A percentile compares a stretch with the other conserved stretches of the same genome.
These are phyloP conservation scores for Muscicapa comitata DNA, from an alignment of 2,797 vertebrate genomes.

Conservation along the genomic window DNA sequence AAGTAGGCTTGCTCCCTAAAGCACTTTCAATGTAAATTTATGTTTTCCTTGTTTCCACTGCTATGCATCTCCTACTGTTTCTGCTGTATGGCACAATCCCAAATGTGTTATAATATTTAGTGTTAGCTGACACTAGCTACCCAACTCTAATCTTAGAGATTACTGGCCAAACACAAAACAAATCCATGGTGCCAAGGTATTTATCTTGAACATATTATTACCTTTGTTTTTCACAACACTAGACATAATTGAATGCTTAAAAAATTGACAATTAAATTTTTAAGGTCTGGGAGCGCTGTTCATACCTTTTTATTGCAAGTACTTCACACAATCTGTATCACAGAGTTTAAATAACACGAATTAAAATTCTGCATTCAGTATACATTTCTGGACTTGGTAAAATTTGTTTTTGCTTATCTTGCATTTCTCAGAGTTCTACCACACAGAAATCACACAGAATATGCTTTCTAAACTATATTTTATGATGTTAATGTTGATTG, in stretches of 20 bases:
- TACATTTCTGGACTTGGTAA: neutral
- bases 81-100: constrained; percentile 40
- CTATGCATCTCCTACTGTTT: constrained; percentile 26
- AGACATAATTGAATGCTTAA: neutral
- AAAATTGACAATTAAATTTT: neutral
- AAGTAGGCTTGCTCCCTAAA: constrained; percentile 51
- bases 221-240: neutral
- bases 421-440: neutral
- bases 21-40: constrained; percentile 57
- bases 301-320: neutral
- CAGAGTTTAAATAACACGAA: neutral
- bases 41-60: constrained; percentile 49
- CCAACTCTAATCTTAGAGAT: constrained; percentile 22
- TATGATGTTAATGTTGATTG: neutral
- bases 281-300: neutral
- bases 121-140: constrained; percentile 36
- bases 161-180: constrained; percentile 48
- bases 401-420: neutral
- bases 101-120: constrained; percentile 54
- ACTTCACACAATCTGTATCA: neutral
- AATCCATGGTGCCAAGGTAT: constrained; percentile 26
- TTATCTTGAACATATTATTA: constrained; percentile 30
- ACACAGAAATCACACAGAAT: neutral
- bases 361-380: neutral
- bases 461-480: neutral